Evolutionary conservation across 2,797 vertebrate species (phyloP), one percentile per base, ranked within the genome.

Genomic region (Loris lydekkerianus): DNA sequence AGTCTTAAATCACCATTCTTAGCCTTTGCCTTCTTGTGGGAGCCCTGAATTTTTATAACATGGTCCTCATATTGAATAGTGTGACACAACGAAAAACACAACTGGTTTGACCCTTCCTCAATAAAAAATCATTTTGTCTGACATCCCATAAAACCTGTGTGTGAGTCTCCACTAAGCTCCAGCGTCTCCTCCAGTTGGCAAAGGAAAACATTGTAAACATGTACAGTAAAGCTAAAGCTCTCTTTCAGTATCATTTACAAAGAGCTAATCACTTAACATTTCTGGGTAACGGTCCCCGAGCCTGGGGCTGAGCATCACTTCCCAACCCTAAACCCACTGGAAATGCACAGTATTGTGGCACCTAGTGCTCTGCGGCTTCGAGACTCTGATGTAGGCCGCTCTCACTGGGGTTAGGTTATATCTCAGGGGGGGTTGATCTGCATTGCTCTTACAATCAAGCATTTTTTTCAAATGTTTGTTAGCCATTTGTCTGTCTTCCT

Each of bases 1-100:
- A 98, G 98, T 98, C 97, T 98, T 99, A 99, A 99, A 99, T 99
- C 98, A 99, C 98, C 96, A 97, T 97, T 97, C 97, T 67, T 77
- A 98, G 97, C 97, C 97, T 97, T 98, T 97, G 96, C 97, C 97
- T 98, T 98, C 96, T 94, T 98, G 94, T 92, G 73, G 92, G 94
- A 97, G 93, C 95, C 86, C 96, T 93, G 89, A 96, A 93, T 97
- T 98, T 98, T 98, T 98, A 98, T 95, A 98, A 97, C 95, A 23
- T 91, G 90, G 92, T 95, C 94, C 94, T 98, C 97, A 98, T 97
- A 98, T 98, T 98, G 97, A 98, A 98, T 98, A 98, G 98, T 98
- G 98, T 98, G 98, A 98, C 91, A 98, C 96, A 98, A 98, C 98
- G 97, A 90, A 98, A 98, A 98, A 95, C 98, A 98, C 98, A 97